Evolutionary conservation across 2,797 vertebrate genomes (phyloP), one percentile per base, ranked within the genome.

Genomic region (Neosalanx taihuensis): DNA sequence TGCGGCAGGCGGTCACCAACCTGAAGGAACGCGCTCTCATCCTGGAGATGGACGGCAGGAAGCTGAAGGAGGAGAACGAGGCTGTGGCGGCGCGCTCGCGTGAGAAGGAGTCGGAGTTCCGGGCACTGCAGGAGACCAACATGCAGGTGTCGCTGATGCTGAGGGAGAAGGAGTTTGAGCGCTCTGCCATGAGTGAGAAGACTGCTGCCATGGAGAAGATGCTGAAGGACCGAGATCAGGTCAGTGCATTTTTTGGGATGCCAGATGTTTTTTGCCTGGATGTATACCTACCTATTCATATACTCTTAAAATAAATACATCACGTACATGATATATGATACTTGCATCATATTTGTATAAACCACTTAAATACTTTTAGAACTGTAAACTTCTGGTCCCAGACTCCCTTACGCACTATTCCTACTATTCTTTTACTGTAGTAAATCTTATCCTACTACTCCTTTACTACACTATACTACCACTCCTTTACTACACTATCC

Each of bases 1-100:
- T 99, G 83, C 97, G 96, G 86, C 98, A 99, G 90, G 97, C 97
- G 0, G 96, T 99, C 51, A 99, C 96, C 72, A 99, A 99, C 84
- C 90, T 99, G 75, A 99, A 99, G 66, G 98, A 99, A 79, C 94
- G 97, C 0, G 92, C 92, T 0, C 88, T 96, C 37, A 94, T 96
- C 67, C 91, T 99, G 84, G 97, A 99, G 80, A 84, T 96, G 90
- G 97, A 99, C 6, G 90, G 91, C 26, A 86, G 69, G 84, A 95
- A 94, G 75, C 87, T 99, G 72, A 98, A 98, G 85, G 96, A 95
- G 64, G 97, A 98, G 88, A 99, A 99, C 71, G 97, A 99, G 83
- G 91, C 86, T 59, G 92, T 97, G 65, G 84, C 92, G 0, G 72
- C 87, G 3, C 92, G 83, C 5, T 94, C 92, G 3, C 89, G 90